Percentiles rank a stretch among this genome's conserved stretches.
phyloP scores from a whole-genome alignment of 2,888 invertebrate species.

The Cephus spinipes region DNA sequence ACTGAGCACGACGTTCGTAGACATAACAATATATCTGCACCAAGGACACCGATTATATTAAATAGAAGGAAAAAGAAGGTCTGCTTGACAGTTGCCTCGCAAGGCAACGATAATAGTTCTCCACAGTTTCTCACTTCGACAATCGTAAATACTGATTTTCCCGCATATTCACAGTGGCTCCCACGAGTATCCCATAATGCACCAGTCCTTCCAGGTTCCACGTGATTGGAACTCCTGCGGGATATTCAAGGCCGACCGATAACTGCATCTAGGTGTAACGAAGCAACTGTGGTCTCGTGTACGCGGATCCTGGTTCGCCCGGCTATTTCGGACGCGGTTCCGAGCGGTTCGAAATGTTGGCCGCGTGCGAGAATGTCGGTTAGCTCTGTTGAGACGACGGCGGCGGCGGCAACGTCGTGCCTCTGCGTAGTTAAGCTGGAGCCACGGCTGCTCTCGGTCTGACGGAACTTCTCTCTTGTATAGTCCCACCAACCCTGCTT shows the following conservation, averaged over 20 bases:
- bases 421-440: conserved; percentile 31
- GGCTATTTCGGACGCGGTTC: conserved; percentile 7
- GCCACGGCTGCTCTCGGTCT: conserved; percentile 31
- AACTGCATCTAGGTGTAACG: not conserved
- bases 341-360: not conserved
- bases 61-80: not conserved
- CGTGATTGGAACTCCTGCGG: not conserved
- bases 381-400: not conserved
- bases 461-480: conserved; percentile 8
- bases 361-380: conserved; percentile 24
- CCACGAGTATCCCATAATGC: not conserved
- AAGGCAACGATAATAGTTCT: not conserved
- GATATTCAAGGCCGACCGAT: not conserved
- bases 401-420: conserved; percentile 17
- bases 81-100: not conserved
- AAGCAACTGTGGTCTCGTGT: not conserved
- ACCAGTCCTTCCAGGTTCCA: not conserved
- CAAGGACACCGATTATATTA: not conserved
- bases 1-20: not conserved
- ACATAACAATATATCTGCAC: not conserved
- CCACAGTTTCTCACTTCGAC: not conserved
- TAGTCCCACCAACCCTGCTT: not conserved
- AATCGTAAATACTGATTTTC: not conserved
- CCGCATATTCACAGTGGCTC: not conserved
- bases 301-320: not conserved